Conservation (phyloP, 2,888 invertebrate species). For the Tinea semifulvella region DNA sequence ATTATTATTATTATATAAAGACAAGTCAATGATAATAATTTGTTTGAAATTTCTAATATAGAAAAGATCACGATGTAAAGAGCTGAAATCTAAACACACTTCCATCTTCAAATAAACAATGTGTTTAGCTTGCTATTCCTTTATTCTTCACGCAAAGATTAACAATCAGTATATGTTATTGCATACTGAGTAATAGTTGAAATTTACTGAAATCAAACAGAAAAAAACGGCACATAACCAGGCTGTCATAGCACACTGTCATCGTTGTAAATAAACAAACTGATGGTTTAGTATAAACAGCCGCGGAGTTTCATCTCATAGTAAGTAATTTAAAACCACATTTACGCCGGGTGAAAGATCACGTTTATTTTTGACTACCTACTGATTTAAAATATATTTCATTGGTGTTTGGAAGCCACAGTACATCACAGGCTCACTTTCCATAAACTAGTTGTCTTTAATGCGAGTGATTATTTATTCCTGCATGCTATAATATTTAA, state of each 20-base stretch:
- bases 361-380: slow-evolving; percentile 4
- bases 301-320: slow-evolving; percentile 11
- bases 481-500: not conserved
- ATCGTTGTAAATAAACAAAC: slow-evolving; percentile 20
- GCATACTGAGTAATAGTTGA: not conserved
- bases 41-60: too few relatives aligned
- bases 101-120: not conserved
- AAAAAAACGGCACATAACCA: slow-evolving; percentile 15
- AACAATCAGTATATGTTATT: not conserved
- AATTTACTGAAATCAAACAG: not conserved
- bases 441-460: not conserved
- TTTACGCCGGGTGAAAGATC: slow-evolving; percentile 3
- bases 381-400: not conserved
- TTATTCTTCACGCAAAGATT: slow-evolving; percentile 2
- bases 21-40: not conserved
- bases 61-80: not conserved
- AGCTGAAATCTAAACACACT: not conserved
- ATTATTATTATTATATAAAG: not conserved
- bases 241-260: slow-evolving; percentile 20
- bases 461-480: slow-evolving; percentile 5
- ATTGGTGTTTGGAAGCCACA: not conserved
- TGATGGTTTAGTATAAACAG: slow-evolving; percentile 22
- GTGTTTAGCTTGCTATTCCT: not conserved
- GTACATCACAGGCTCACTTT: slow-evolving; percentile 1
- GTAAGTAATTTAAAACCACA: slow-evolving; percentile 5